Conservation (phyloP, 35 echinoderm and acorn worm species). For the Amphiura filiformis region DNA sequence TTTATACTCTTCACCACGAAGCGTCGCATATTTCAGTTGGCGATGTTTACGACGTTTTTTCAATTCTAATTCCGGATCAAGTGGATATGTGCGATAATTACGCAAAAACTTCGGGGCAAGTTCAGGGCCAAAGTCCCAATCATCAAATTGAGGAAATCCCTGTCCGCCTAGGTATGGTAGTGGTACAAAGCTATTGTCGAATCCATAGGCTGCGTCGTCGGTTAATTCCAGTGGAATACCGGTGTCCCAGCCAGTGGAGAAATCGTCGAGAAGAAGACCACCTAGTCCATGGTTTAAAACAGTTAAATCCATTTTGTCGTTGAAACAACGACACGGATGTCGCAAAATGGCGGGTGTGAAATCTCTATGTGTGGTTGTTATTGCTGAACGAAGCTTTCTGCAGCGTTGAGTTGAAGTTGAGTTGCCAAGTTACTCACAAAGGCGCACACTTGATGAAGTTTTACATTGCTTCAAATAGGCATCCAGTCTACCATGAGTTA, state of each 20-base stretch:
- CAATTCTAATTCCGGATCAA: not conserved
- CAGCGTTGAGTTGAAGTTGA: too few species aligned
- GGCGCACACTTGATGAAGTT: too few species aligned
- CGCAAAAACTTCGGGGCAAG: not conserved
- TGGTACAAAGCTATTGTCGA: not conserved
- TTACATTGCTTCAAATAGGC: too few species aligned
- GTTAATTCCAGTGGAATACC: not conserved
- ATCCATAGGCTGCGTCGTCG: not conserved
- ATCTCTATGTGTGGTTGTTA: too few species aligned
- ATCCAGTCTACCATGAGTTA: too few species aligned
- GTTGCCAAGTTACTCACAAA: too few species aligned
- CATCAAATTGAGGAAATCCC: not conserved
- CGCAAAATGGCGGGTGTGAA: not conserved
- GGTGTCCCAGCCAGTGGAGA: not conserved
- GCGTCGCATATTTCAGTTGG: too few species aligned
- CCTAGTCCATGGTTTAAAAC: not conserved
- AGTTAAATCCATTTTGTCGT: too few species aligned
- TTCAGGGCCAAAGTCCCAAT: not conserved
- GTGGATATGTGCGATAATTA: not conserved
- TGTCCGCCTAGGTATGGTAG: not conserved
- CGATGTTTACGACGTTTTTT: not conserved
- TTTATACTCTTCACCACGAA: not conserved
- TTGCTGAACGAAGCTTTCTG: too few species aligned
- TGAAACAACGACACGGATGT: not conserved
- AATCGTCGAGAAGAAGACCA: not conserved